Evolutionary conservation across 1,140 invertebrate species (phyloP), one percentile per base, ranked within the genome.

Genomic region (Drosophila murphyi): DNA sequence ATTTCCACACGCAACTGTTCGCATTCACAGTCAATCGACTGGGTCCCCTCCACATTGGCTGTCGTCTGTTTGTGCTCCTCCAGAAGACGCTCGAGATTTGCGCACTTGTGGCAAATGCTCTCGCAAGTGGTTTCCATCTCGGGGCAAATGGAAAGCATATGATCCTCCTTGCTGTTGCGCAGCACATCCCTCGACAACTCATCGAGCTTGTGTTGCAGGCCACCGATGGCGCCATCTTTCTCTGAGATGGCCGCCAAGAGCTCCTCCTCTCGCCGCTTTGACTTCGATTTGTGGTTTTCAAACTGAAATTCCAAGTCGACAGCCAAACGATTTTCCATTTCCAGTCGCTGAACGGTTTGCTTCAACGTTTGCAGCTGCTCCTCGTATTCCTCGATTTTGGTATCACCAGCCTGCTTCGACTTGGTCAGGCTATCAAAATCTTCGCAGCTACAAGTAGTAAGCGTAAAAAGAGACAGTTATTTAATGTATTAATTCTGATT

Each of bases 231-330:
- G 0, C 50, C 37, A 10, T 91, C 80, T 50, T 88, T 91, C n/a
- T 92, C 83, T 4, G 77, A 61, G 12, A 93, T 57, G 5, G 50
- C 56, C 3, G 71, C 52, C 2, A 91, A 48, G 3, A 93, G 54
- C 20, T 92, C 82, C 4, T 72, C 70, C 77, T 93, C 91, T 3
- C 92, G 76, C 8, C 60, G 70, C 52, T 85, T 82, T 28, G 81
- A 73, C 56, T 88, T 90, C 3, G 64, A 64, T 60, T 91, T 82
- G 32, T 79, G 77, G 6, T 67, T 72, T 45, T 92, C 56, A 50
- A 83, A 91, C 78, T 93, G 73, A 72, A 90, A 92, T 43, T 92
- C 80, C n/a, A 92, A 50, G 62, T 80, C 85, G 20, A 88, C 69
- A 3, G 82, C 74, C 8, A 82, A 73, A 43, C 87, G 83, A 54